Base-by-base conservation (phyloP, 2,113 vertebrate genomes). In the Paedocypris sp. region DNA sequence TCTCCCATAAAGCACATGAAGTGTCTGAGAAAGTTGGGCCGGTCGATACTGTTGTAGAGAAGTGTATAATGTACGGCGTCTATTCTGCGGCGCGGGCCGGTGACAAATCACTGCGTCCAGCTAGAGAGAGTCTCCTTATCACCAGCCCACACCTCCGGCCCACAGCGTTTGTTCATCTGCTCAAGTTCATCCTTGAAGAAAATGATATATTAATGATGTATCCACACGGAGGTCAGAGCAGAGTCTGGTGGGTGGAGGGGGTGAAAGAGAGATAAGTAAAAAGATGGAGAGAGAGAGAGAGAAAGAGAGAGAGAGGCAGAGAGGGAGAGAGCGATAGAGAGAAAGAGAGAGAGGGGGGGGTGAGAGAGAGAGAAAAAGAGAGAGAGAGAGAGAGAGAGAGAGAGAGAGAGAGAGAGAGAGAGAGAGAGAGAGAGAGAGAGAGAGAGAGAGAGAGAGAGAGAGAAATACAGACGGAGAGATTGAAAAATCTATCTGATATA, bases 131-230 rank as follows among this genome's bases (percentile, higher is more conserved):
- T 68, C 57, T 69, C 32, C 52, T 63, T 47, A 70, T 72, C 53
- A 46, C 60, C 38, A 33, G 47, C 49, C 66, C 54, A 51, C 50
- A 62, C 23, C 22, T 45, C 41, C 13, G 59, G 65, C 53, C 59
- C 68, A 38, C 63, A 32, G 32, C 57, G 57, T 59, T 46, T 52
- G 16, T 29, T 31, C 46, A 45, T 46, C 43, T 39, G 63, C 67
- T 62, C 18, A 35, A 58, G 64, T 69, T 52, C 60, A 73, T 73
- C 60, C 60, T 73, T 73, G 60, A 66, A 45, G 38, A 64, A 60
- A 49, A 61, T 65, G 69, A 68, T 67, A 61, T 69, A 71, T 66
- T 69, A 68, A 68, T 60, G 41, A 36, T 48, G 32, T 31, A 35
- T 20, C 64, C 26, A 36, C 5, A 46, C 31, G 52, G 45, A 68